Evolutionary conservation across 1,140 invertebrate species (phyloP), one percentile per base, ranked within the genome.

Genomic region (Drosophila lowei): DNA sequence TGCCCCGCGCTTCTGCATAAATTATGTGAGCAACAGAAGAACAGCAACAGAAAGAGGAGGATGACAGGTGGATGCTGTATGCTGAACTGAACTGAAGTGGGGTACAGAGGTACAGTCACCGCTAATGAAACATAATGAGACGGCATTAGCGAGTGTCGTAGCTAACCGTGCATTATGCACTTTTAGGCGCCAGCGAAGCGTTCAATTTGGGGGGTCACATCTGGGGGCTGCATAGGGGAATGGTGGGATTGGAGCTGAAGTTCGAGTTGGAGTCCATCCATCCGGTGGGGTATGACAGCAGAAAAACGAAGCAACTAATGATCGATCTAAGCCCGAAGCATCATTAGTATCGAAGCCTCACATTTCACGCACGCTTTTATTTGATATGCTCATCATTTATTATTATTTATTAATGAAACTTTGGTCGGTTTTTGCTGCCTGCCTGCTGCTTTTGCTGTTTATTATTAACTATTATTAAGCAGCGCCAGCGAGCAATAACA

Each of bases 351-450:
- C 48, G 30, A 49, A 62, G 52, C 58, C 71, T 81, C 52, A 88
- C 78, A 88, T 86, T 88, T 88, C 83, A 86, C 83, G 83, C 83
- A 86, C 83, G 83, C 83, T 79, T 88, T 70, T 79, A 86, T 86
- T 88, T 88, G 83, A 86, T 88, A 79, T 66, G 85, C 76, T 88
- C 71, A 79, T 88, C 78, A 79, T 86, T 86, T 83, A 88, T 86
- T 86, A 75, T 78, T 78, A 76, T 83, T 76, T 79, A 88, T 86
- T 88, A 86, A 75, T 81, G 59, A 66, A 71, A 48, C 61, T 71
- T 48, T 47, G 56, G 43, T 56, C 49, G 2, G 18, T 18, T 18
- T 18, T 18, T 42, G 54, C 61, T 79, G 59, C 48, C 53, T 46
- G 61, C 64, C 46, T 53, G 18, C 7, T 23, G 28, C 30, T 15